Base-by-base conservation (phyloP, 2,888 invertebrate species). In the Agapostemon virescens region DNA sequence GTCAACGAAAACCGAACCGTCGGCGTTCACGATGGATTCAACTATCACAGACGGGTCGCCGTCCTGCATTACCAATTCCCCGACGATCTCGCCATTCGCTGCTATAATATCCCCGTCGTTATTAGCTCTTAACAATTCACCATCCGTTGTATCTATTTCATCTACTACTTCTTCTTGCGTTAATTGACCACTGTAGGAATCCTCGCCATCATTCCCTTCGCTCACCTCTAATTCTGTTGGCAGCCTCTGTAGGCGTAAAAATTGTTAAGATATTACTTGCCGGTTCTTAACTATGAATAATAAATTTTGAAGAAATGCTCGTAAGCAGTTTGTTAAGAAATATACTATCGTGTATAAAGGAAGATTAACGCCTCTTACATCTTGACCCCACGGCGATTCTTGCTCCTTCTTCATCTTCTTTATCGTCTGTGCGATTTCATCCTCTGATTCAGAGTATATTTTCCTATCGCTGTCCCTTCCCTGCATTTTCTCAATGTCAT, bases 11-110 rank as follows among this genome's bases (percentile, higher is more conserved):
- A 92, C 91, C 1, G 91, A 91, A 63, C 91, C 90, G 77, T 92
- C 92, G 4, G 91, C 87, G 45, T 92, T 91, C 4, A 90, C 92
- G 23, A 92, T 91, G 5, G 92, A 91, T 75, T 92, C 92, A 7
- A 92, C 91, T 68, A 92, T 92, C 20, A 92, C 92, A 6, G 92
- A 92, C 7, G 92, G 92, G 84, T 92, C 92, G 0, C 89, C 89
- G 68, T 90, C 90, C 80, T 92, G 90, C 90, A 92, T 91, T 20
- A 91, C 91, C n/a, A 92, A 77, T 77, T 92, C 92, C 4, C 91
- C 89, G 0, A 92, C 92, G 69, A 92, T 91, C 85, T 91, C 91
- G 11, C 91, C 90, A 38, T 89, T 90, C 0, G 91, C 82, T 4
- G 88, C 86, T 78, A 91, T 91, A 69, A 92, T 89, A 69, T 91